Percentiles rank a stretch among this genome's conserved stretches.
Evolutionary conservation across 2,113 vertebrate genomes (phyloP).

Genomic region (Sander lucioperca): DNA sequence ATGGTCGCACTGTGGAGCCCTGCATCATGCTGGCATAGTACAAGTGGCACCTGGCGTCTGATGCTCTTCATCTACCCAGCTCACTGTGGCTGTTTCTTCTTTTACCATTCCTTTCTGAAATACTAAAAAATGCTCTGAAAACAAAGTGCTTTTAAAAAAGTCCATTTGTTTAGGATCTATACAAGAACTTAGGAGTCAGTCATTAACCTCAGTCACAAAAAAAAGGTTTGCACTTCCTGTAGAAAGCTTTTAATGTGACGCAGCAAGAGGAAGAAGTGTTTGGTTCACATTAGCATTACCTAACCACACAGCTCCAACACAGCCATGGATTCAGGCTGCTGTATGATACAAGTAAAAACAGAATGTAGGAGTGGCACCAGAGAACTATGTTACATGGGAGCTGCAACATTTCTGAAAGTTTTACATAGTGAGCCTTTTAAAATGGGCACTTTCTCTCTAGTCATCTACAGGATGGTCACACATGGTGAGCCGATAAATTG

Average conservation of each 20-base stretch:
- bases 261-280: conserved; percentile 9
- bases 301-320: background rate
- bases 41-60: background rate
- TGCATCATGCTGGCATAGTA: background rate
- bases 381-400: background rate
- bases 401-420: background rate
- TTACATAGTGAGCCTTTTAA: background rate
- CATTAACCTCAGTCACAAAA: background rate
- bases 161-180: background rate
- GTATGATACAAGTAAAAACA: background rate
- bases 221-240: background rate
- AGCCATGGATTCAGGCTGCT: background rate
- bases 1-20: too few species aligned
- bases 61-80: background rate
- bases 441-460: background rate
- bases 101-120: background rate
- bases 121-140: background rate
- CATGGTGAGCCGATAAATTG: background rate
- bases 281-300: background rate
- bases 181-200: background rate
- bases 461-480: background rate
- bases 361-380: background rate
- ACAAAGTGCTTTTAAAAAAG: background rate
- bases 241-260: conserved; percentile 14
- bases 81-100: background rate